Percentiles rank a stretch among this genome's conserved stretches.
Conservation (phyloP, 2,113 vertebrate genomes). For the Amphiprion ocellaris region DNA sequence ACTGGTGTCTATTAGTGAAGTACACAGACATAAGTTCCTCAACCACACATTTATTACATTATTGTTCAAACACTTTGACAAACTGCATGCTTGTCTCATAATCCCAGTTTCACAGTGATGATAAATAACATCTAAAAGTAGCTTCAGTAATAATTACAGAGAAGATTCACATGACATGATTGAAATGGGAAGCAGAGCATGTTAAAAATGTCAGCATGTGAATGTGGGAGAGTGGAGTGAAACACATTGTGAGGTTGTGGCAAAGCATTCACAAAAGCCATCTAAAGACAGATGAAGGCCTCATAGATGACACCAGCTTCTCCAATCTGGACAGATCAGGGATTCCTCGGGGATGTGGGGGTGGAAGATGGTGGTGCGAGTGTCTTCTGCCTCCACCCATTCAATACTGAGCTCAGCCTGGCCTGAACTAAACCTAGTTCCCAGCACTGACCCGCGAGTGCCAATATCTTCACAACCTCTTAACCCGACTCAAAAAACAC, state of each 20-base stretch:
- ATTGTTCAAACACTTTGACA: constrained; percentile 8
- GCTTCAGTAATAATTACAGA: background rate
- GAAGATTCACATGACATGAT: background rate
- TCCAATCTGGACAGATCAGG: constrained; percentile 12
- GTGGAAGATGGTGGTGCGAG: background rate
- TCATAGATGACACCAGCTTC: constrained; percentile 14
- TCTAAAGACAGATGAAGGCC: constrained; percentile 49
- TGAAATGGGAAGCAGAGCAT: background rate
- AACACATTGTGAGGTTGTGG: constrained; percentile 19
- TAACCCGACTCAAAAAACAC: background rate
- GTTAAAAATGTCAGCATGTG: background rate
- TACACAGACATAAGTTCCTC: constrained; percentile 28
- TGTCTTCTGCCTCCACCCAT: constrained; percentile 10
- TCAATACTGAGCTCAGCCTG: constrained; percentile 23
- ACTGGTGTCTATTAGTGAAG: constrained; percentile 17
- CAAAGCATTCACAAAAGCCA: constrained; percentile 9
- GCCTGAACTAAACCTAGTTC: constrained; percentile 39
- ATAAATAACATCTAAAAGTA: background rate
- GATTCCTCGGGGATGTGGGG: constrained; percentile 16
- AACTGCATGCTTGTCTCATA: background rate
- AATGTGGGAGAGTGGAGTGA: constrained; percentile 18
- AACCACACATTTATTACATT: constrained; percentile 35
- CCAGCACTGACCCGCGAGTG: constrained; percentile 1
- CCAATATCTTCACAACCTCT: constrained; percentile 21
- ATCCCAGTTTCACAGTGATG: background rate